These are phyloP conservation scores for Peromyscus eremicus DNA, from an alignment of 2,797 vertebrate genomes.

Conservation along the genomic window DNA sequence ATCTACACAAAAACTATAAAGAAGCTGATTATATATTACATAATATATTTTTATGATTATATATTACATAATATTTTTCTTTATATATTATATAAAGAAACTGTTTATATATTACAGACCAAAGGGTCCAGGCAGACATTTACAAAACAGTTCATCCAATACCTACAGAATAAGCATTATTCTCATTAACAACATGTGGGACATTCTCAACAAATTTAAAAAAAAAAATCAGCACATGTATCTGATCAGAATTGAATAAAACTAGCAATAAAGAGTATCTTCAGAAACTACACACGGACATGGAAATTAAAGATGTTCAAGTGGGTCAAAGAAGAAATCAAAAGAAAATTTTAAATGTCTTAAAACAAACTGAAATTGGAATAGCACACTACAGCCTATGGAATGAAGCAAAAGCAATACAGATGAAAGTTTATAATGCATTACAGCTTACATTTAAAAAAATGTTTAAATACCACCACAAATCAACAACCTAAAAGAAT, in stretches of 20 bases:
- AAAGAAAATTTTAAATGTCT: not conserved
- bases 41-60: too few species aligned
- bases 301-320: not conserved
- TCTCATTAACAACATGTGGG: not conserved
- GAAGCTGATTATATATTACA: not conserved
- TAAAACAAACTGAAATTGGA: not conserved
- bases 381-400: not conserved
- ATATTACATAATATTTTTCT: too few species aligned
- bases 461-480: not conserved
- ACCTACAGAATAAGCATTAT: not conserved
- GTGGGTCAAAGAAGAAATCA: not conserved
- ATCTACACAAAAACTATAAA: not conserved
- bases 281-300: not conserved
- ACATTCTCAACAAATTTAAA: not conserved
- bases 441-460: not conserved
- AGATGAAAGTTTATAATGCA: not conserved
- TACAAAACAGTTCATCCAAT: not conserved
- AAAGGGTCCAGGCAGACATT: not conserved
- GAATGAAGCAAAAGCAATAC: not conserved
- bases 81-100: too few species aligned
- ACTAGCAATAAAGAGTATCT: not conserved
- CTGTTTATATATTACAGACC: not conserved
- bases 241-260: slow-evolving; percentile 13
- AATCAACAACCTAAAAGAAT: not conserved
- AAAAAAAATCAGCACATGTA: not conserved